phyloP scores from a whole-genome alignment of 2,888 invertebrate species.

The Volucella bombylans region DNA sequence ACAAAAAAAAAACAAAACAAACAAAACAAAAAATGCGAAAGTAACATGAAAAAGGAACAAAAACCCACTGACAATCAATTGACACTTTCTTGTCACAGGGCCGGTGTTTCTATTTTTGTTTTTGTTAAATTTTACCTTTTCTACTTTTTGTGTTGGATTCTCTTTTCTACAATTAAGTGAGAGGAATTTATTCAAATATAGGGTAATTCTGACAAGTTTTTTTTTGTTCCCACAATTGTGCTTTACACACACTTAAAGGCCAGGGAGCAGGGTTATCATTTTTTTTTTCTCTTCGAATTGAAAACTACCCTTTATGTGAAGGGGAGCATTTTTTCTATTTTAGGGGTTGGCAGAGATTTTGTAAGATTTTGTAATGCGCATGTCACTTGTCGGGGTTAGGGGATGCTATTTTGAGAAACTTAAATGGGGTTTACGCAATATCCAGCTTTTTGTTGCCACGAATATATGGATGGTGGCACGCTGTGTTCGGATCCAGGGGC shows the following conservation, averaged over 20 bases:
- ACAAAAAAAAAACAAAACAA: slow-evolving; percentile 38
- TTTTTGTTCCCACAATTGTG: too few relatives aligned
- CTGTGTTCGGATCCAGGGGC: slow-evolving; percentile 48
- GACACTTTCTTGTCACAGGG: slow-evolving; percentile 42
- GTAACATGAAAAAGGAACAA: slow-evolving; percentile 20
- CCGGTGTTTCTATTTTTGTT: slow-evolving; percentile 68
- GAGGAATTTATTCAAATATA: slow-evolving; percentile 67
- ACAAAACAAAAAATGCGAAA: slow-evolving; percentile 31
- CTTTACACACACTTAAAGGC: too few relatives aligned
- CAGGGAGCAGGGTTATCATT: slow-evolving; percentile 6
- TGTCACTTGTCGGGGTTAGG: slow-evolving; percentile 28
- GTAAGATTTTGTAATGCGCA: slow-evolving; percentile 43
- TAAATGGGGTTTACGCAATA: slow-evolving; percentile 51
- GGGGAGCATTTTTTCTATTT: slow-evolving; percentile 21
- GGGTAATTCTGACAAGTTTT: slow-evolving; percentile 36
- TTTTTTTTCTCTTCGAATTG: slow-evolving; percentile 19
- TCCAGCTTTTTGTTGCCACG: background rate
- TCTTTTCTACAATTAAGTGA: slow-evolving; percentile 15
- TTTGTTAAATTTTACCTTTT: slow-evolving; percentile 44
- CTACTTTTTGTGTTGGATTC: slow-evolving; percentile 28
- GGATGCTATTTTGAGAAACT: slow-evolving; percentile 48
- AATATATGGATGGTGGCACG: background rate
- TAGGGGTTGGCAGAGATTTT: slow-evolving; percentile 46
- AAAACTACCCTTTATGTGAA: slow-evolving; percentile 50
- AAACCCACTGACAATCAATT: slow-evolving; percentile 52